Percentiles rank a stretch among this genome's conserved stretches.
Evolutionary conservation across 1,140 invertebrate species (phyloP).

Genomic region (Odontomachus brunneus): DNA sequence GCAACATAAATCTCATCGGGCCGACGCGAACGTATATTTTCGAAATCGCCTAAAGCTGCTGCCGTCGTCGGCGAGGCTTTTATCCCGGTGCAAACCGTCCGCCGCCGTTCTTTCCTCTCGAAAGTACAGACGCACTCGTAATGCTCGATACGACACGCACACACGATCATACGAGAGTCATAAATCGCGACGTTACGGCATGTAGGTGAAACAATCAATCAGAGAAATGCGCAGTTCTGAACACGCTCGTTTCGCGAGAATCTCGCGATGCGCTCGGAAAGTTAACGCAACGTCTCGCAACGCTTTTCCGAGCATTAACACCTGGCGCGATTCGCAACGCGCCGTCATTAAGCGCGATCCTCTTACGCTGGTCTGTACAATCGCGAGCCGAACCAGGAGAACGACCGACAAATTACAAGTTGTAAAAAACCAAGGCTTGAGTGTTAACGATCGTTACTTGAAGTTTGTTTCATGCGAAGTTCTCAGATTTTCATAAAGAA

Average conservation of each 20-base stretch:
- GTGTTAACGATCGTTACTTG: no score
- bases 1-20: slow-evolving; percentile 33
- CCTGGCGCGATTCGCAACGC: background rate
- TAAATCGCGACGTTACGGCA: slow-evolving; percentile 21
- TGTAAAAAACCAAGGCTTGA: no score
- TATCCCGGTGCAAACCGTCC: background rate
- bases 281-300: slow-evolving; percentile 17
- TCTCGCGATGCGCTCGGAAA: slow-evolving; percentile 16
- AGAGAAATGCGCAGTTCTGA: slow-evolving; percentile 38
- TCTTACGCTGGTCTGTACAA: background rate
- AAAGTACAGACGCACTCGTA: slow-evolving; percentile 9
- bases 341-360: background rate
- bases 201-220: slow-evolving; percentile 47
- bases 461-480: no score
- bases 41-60: slow-evolving; percentile 19
- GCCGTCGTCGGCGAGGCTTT: background rate
- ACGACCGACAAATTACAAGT: no score
- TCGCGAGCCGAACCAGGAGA: background rate
- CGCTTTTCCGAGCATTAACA: slow-evolving; percentile 41
- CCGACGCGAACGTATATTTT: slow-evolving; percentile 39
- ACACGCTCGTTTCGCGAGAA: background rate
- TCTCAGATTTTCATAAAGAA: no score
- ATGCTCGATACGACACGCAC: background rate
- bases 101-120: slow-evolving; percentile 3
- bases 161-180: background rate